These are phyloP conservation scores for Drosophila bifasciata DNA, from an alignment of 1,140 invertebrate genomes.

Conservation along the genomic window DNA sequence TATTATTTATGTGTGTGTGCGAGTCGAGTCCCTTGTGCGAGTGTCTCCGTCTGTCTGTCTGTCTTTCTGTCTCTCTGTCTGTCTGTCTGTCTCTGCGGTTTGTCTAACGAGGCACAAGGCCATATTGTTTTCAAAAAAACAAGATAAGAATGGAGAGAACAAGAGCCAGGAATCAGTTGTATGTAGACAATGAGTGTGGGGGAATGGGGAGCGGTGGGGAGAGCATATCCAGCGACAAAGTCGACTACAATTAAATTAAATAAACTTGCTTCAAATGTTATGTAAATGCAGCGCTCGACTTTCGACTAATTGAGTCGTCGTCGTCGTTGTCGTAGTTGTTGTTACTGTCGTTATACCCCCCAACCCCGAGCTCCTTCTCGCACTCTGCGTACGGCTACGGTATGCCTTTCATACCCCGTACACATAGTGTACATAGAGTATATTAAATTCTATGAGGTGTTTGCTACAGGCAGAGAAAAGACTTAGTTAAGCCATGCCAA, in stretches of 20 bases:
- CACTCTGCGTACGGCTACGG: background rate
- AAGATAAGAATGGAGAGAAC: conserved; percentile 22
- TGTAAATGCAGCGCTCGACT: conserved; percentile 64
- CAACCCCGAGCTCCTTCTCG: conserved; percentile 3
- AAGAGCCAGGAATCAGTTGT: background rate
- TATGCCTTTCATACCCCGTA: background rate
- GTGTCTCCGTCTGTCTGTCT: conserved; percentile 21
- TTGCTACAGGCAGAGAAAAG: no score
- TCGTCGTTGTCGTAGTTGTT: conserved; percentile 4
- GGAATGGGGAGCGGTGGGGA: background rate
- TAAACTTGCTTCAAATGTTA: conserved; percentile 73
- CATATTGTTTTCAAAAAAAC: conserved; percentile 61
- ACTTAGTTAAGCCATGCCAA: no score
- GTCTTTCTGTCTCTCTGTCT: conserved; percentile 21
- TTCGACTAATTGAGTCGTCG: conserved; percentile 68
- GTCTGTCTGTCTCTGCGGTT: conserved; percentile 51
- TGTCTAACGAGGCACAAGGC: conserved; percentile 59
- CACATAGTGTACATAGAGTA: no score
- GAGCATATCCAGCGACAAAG: conserved; percentile 30
- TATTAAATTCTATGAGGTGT: no score
- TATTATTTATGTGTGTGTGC: conserved; percentile 62
- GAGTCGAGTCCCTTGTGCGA: conserved; percentile 27
- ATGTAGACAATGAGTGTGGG: background rate
- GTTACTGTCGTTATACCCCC: conserved; percentile 6
- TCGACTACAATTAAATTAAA: conserved; percentile 72